phyloP scores from a whole-genome alignment of 1,140 invertebrate species.

The Myzus persicae region DNA sequence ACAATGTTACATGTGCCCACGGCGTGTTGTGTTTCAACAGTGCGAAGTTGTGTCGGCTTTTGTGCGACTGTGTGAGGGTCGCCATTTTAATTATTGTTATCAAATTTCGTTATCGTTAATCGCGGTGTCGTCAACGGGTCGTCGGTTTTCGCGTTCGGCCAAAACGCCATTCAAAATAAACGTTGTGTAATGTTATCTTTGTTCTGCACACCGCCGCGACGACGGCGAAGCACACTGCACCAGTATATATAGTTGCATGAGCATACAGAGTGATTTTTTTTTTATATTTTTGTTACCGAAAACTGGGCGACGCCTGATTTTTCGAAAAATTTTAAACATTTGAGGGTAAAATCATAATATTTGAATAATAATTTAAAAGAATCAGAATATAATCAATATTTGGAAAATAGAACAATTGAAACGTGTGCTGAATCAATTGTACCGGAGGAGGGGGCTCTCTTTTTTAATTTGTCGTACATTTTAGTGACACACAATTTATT shows the following conservation, averaged over 20 bases:
- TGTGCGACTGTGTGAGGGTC: not conserved
- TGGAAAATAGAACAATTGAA: not conserved
- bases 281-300: not conserved
- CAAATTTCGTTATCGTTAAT: not conserved
- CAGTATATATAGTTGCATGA: not conserved
- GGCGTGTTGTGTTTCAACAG: not conserved
- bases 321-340: too few species aligned
- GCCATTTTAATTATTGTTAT: not conserved
- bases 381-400: not conserved
- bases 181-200: not conserved
- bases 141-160: not conserved
- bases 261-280: not conserved
- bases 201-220: not conserved
- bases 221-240: not conserved
- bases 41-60: not conserved
- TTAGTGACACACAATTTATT: too few species aligned
- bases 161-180: slow-evolving; percentile 3
- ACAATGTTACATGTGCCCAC: not conserved
- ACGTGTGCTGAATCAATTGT: too few species aligned
- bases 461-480: too few species aligned
- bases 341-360: too few species aligned
- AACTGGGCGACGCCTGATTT: too few species aligned
- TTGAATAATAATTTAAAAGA: not conserved
- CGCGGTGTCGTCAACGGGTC: not conserved
- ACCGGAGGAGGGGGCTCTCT: too few species aligned